A percentile compares a stretch with the other conserved stretches of the same genome.
These are phyloP conservation scores for Drosophila micromelanica DNA, from an alignment of 1,140 invertebrate genomes.

Conservation along the genomic window DNA sequence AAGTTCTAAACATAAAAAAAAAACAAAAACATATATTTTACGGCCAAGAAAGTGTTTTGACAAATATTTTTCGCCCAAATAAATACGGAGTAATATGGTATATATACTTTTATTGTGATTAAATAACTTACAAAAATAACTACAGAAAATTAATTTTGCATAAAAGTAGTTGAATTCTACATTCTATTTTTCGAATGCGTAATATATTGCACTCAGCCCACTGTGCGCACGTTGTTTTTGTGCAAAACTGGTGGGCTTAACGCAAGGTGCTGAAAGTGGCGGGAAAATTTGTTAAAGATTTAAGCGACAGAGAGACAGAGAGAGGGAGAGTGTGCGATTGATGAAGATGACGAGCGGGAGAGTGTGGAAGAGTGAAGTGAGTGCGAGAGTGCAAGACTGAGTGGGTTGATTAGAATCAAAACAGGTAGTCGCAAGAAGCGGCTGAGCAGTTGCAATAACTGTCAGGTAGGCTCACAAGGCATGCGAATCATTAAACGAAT, in stretches of 20 bases:
- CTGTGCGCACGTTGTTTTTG: slow-evolving; percentile 77
- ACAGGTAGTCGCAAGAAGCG: slow-evolving; percentile 62
- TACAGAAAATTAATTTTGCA: too few relatives aligned
- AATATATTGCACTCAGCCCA: slow-evolving; percentile 17
- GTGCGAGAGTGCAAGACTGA: slow-evolving; percentile 22
- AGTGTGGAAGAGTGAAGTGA: neutral
- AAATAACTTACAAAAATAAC: too few relatives aligned
- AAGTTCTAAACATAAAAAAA: too few relatives aligned
- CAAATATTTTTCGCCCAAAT: too few relatives aligned
- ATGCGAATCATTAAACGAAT: slow-evolving; percentile 28
- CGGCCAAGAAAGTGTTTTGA: too few relatives aligned
- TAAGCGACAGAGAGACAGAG: slow-evolving; percentile 37
- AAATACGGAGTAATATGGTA: too few relatives aligned
- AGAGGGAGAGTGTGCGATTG: slow-evolving; percentile 1
- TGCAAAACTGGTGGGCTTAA: slow-evolving; percentile 60
- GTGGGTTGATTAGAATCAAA: slow-evolving; percentile 74
- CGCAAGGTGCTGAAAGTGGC: slow-evolving; percentile 78
- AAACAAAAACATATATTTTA: too few relatives aligned
- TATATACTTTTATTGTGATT: too few relatives aligned
- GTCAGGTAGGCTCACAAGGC: neutral
- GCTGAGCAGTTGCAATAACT: slow-evolving; percentile 47
- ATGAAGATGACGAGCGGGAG: slow-evolving; percentile 2
- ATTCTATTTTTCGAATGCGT: too few relatives aligned
- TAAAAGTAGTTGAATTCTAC: too few relatives aligned
- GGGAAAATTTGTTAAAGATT: slow-evolving; percentile 72